Evolutionary conservation across 2,797 vertebrate genomes (phyloP).

Genomic region (Simalia tracyae): DNA sequence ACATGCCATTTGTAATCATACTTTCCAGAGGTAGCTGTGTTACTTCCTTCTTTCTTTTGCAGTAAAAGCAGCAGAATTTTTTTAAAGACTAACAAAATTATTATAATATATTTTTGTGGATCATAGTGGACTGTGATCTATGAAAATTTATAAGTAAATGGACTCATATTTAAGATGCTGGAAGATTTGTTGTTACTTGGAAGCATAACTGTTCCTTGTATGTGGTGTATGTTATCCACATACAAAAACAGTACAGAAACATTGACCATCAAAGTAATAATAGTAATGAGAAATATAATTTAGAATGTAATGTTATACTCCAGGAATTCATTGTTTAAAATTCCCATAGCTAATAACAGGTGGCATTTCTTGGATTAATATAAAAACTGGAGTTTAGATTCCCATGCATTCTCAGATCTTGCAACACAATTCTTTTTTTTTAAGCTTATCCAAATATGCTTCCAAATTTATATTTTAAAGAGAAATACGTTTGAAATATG

Average conservation of each 20-base stretch:
- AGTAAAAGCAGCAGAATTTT: background rate
- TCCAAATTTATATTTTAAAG: background rate
- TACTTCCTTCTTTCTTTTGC: background rate
- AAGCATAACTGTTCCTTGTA: background rate
- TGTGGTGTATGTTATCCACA: background rate
- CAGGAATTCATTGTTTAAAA: background rate
- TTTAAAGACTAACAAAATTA: background rate
- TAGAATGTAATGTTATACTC: background rate
- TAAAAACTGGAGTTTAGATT: background rate
- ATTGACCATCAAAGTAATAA: background rate
- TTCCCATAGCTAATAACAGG: background rate
- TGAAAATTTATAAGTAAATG: background rate
- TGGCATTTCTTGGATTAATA: background rate
- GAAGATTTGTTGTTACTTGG: background rate
- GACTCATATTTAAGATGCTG: background rate
- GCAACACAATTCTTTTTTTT: background rate
- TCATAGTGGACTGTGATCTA: background rate
- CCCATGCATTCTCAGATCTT: background rate
- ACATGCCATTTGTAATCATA: background rate
- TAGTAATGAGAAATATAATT: background rate
- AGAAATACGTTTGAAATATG: background rate
- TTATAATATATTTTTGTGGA: background rate
- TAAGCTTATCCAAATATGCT: background rate
- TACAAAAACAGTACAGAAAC: background rate
- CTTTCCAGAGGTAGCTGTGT: background rate